phyloP scores from a whole-genome alignment of 2,888 invertebrate species.

The Desoria tigrina region DNA sequence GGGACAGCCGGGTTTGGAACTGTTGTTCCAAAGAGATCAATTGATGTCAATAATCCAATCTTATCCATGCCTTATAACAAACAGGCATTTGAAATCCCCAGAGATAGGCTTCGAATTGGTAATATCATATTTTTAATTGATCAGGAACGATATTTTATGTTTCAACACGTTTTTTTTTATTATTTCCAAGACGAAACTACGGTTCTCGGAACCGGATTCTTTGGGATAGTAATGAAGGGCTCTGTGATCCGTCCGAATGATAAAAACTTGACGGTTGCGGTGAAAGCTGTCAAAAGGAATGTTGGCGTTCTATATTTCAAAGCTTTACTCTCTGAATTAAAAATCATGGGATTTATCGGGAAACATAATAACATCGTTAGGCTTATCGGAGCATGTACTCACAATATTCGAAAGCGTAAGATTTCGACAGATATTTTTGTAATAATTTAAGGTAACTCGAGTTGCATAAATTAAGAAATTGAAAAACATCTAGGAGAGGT shows the following conservation, averaged over 20 bases:
- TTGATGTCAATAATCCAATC: conserved; percentile 38
- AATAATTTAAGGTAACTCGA: neutral
- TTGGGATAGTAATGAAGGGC: conserved; percentile 44
- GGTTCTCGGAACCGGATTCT: conserved; percentile 39
- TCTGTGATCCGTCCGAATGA: conserved; percentile 13
- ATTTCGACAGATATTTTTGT: conserved; percentile 18
- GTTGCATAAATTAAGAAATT: conserved; percentile 17
- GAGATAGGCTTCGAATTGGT: conserved; percentile 41
- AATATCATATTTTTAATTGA: neutral
- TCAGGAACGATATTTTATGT: neutral
- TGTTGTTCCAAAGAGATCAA: conserved; percentile 22
- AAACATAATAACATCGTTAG: conserved; percentile 45
- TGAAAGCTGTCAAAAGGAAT: conserved; percentile 41
- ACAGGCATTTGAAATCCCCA: conserved; percentile 35
- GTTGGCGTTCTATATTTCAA: conserved; percentile 46
- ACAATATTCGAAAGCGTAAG: conserved; percentile 46
- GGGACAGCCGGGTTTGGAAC: conserved; percentile 29
- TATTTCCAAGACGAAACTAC: conserved; percentile 41
- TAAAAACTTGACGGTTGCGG: conserved; percentile 36
- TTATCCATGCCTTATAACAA: conserved; percentile 39
- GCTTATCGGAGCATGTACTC: conserved; percentile 48
- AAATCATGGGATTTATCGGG: conserved; percentile 46
- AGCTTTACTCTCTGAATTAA: conserved; percentile 43
- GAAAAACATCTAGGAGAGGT: conserved; percentile 46
- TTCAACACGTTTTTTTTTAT: neutral